A percentile compares a stretch with the other conserved stretches of the same genome.
phyloP scores from a whole-genome alignment of 2,888 invertebrate species.

The Pachliopta kotzebuea region DNA sequence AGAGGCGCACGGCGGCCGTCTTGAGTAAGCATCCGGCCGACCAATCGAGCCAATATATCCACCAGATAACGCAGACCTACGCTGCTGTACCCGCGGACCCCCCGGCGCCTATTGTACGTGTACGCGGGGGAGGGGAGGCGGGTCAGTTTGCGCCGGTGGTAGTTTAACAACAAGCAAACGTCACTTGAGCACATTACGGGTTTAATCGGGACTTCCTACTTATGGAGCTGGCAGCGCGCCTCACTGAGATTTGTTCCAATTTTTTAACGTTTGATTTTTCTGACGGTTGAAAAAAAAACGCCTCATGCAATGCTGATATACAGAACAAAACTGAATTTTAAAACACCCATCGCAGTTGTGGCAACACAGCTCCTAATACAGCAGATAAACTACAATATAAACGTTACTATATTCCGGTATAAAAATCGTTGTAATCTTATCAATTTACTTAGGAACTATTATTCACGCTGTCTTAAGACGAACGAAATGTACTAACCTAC shows the following conservation, averaged over 20 bases:
- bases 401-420: too few relatives aligned
- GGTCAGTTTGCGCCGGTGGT: constrained; percentile 49
- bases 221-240: constrained; percentile 54
- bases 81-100: constrained; percentile 36
- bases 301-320: background rate
- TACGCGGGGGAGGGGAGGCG: constrained; percentile 39
- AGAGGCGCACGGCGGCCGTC: constrained; percentile 52
- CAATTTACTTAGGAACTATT: too few relatives aligned
- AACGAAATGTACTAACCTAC: too few relatives aligned
- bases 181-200: constrained; percentile 76
- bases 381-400: too few relatives aligned
- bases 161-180: constrained; percentile 55
- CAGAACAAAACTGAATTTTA: too few relatives aligned
- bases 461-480: too few relatives aligned
- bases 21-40: constrained; percentile 73
- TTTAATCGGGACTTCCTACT: constrained; percentile 78
- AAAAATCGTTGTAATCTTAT: too few relatives aligned
- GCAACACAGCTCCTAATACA: too few relatives aligned
- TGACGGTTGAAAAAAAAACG: constrained; percentile 15
- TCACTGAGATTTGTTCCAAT: constrained; percentile 76
- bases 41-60: constrained; percentile 73
- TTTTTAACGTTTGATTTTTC: constrained; percentile 48
- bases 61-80: constrained; percentile 51
- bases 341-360: too few relatives aligned
- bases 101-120: constrained; percentile 31